Percentiles rank a stretch among this genome's conserved stretches.
These are phyloP conservation scores for Pedicia rivosa DNA, from an alignment of 2,888 invertebrate genomes.

Conservation along the genomic window DNA sequence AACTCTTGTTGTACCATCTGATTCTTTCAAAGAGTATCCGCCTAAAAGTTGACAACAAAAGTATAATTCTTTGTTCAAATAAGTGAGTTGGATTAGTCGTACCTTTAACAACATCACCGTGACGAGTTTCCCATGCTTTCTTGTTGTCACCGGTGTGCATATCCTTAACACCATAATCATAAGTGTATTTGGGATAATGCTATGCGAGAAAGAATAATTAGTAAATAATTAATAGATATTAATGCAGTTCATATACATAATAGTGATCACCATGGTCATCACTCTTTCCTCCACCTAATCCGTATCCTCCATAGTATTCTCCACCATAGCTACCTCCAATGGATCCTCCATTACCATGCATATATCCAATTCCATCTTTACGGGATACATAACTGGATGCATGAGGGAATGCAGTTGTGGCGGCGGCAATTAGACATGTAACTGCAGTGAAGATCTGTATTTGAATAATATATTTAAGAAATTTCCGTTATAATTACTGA, in stretches of 20 bases:
- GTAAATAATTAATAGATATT: neutral
- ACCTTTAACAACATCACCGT: slow-evolving; percentile 35
- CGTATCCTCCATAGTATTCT: slow-evolving; percentile 24
- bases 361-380: neutral
- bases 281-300: slow-evolving; percentile 17
- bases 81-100: neutral
- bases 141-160: slow-evolving; percentile 33
- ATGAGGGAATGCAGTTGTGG: no score
- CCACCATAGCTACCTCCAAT: slow-evolving; percentile 12
- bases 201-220: slow-evolving; percentile 10
- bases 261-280: slow-evolving; percentile 2
- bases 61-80: neutral
- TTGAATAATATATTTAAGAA: no score
- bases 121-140: slow-evolving; percentile 33
- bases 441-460: no score
- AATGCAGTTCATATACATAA: neutral
- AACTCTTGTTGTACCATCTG: slow-evolving; percentile 23
- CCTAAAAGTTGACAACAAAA: slow-evolving; percentile 10
- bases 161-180: slow-evolving; percentile 34
- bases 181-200: slow-evolving; percentile 31
- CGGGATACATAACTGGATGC: neutral
- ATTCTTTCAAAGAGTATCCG: slow-evolving; percentile 23
- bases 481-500: no score
- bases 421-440: no score
- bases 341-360: no score